Conservation (phyloP, 2,113 vertebrate genomes). For the Hypomesus transpacificus region DNA sequence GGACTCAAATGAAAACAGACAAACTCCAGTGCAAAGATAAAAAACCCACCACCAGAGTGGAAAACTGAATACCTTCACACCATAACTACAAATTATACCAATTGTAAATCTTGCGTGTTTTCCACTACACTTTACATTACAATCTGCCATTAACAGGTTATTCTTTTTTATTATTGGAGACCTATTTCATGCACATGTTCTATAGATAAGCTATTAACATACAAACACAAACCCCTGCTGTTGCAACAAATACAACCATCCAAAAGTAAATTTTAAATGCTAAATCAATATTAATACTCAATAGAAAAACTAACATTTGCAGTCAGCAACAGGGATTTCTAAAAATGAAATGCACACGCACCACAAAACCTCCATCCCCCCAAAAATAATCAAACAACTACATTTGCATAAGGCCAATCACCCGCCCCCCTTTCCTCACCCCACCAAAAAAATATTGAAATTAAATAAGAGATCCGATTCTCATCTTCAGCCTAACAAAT, state of each 20-base stretch:
- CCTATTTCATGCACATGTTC: constrained; percentile 45
- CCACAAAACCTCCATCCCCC: constrained; percentile 26
- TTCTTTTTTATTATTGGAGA: constrained; percentile 35
- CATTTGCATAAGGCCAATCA: constrained; percentile 44
- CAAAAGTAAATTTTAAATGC: constrained; percentile 48
- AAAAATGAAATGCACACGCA: constrained; percentile 27
- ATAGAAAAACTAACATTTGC: constrained; percentile 42
- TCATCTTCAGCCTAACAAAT: constrained; percentile 46
- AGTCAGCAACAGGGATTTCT: constrained; percentile 18
- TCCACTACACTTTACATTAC: constrained; percentile 13
- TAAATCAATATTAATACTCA: constrained; percentile 56
- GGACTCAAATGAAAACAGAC: background rate
- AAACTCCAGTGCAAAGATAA: constrained; percentile 14
- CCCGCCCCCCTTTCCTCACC: background rate
- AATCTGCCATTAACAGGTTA: constrained; percentile 23
- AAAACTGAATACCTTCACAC: constrained; percentile 10
- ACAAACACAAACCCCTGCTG: constrained; percentile 52
- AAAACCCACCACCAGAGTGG: background rate
- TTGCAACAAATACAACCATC: constrained; percentile 47
- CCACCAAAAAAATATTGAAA: constrained; percentile 46
- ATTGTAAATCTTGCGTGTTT: constrained; percentile 27
- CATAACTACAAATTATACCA: constrained; percentile 35
- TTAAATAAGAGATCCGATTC: constrained; percentile 70
- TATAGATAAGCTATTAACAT: constrained; percentile 53
- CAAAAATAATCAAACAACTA: constrained; percentile 43